phyloP scores from a whole-genome alignment of 2,888 invertebrate genomes.

The Drosophila neotestacea region DNA sequence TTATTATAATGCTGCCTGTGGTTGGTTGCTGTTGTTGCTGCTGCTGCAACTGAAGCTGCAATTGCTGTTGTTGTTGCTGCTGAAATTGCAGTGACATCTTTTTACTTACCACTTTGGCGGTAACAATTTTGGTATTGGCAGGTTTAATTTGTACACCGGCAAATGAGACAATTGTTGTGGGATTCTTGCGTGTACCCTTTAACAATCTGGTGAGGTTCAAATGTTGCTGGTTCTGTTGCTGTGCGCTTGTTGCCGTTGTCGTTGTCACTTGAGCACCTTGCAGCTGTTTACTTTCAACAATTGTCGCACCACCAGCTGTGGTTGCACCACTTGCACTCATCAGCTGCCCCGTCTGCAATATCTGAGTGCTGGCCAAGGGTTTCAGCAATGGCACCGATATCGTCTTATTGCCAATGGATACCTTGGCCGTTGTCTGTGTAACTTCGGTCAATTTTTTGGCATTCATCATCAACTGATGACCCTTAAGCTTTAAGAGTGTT shows the following conservation, averaged over 20 bases:
- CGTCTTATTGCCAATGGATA: slow-evolving; percentile 85
- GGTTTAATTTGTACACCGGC: slow-evolving; percentile 84
- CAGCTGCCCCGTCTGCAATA: slow-evolving; percentile 59
- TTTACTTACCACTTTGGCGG: slow-evolving; percentile 83
- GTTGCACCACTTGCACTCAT: slow-evolving; percentile 65
- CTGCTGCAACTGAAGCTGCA: slow-evolving; percentile 46
- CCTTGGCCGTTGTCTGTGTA: slow-evolving; percentile 87
- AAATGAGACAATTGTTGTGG: slow-evolving; percentile 83
- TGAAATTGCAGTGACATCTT: slow-evolving; percentile 81
- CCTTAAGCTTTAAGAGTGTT: slow-evolving; percentile 68
- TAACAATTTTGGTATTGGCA: slow-evolving; percentile 85
- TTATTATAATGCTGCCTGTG: slow-evolving; percentile 86
- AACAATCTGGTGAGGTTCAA: slow-evolving; percentile 81
- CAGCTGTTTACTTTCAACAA: slow-evolving; percentile 68
- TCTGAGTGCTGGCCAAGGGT: slow-evolving; percentile 77
- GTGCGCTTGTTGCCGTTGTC: slow-evolving; percentile 33
- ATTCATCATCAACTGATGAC: slow-evolving; percentile 74
- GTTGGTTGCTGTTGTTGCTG: slow-evolving; percentile 39
- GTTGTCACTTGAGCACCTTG: slow-evolving; percentile 46
- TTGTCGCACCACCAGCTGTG: slow-evolving; percentile 71
- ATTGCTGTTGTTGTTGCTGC: slow-evolving; percentile 57
- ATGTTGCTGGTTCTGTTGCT: slow-evolving; percentile 56
- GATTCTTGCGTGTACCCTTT: slow-evolving; percentile 81
- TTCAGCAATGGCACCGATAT: slow-evolving; percentile 85
- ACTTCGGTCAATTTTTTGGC: slow-evolving; percentile 85